A percentile compares a stretch with the other conserved stretches of the same genome.
phyloP scores from a whole-genome alignment of 1,140 invertebrate species.

The Asobara japonica region DNA sequence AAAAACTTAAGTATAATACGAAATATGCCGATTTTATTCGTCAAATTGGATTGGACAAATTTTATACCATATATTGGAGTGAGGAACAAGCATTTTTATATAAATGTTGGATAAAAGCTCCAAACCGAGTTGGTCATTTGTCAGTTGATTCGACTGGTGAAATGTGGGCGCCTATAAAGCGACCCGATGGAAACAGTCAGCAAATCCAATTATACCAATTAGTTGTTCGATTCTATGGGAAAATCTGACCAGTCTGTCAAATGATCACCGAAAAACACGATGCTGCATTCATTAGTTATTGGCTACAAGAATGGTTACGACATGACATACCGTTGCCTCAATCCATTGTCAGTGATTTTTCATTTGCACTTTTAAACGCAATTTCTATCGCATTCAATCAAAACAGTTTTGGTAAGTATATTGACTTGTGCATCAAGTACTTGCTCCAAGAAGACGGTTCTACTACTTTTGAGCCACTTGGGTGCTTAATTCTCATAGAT shows the following conservation, averaged over 20 bases:
- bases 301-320: slow-evolving; percentile 23
- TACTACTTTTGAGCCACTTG: background rate
- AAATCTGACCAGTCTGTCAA: slow-evolving; percentile 37
- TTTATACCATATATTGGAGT: slow-evolving; percentile 30
- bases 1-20: slow-evolving; percentile 16
- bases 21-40: slow-evolving; percentile 16
- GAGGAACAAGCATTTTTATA: slow-evolving; percentile 22
- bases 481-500: slow-evolving; percentile 23
- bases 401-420: slow-evolving; percentile 1
- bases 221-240: slow-evolving; percentile 7
- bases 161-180: too few relatives aligned
- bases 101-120: slow-evolving; percentile 17
- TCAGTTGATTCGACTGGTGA: too few relatives aligned
- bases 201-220: slow-evolving; percentile 30
- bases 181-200: too few relatives aligned
- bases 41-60: slow-evolving; percentile 22
- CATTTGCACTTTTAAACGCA: slow-evolving; percentile 21
- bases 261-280: slow-evolving; percentile 36
- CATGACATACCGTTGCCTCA: background rate
- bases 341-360: slow-evolving; percentile 20
- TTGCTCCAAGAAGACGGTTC: background rate
- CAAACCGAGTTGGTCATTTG: slow-evolving; percentile 26
- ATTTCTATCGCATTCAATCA: slow-evolving; percentile 19
- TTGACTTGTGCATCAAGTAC: slow-evolving; percentile 16
- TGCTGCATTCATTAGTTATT: slow-evolving; percentile 25